Evolutionary conservation across 2,888 invertebrate species (phyloP), one percentile per base, ranked within the genome.

Genomic region (Rambutsinella grinnellia): DNA sequence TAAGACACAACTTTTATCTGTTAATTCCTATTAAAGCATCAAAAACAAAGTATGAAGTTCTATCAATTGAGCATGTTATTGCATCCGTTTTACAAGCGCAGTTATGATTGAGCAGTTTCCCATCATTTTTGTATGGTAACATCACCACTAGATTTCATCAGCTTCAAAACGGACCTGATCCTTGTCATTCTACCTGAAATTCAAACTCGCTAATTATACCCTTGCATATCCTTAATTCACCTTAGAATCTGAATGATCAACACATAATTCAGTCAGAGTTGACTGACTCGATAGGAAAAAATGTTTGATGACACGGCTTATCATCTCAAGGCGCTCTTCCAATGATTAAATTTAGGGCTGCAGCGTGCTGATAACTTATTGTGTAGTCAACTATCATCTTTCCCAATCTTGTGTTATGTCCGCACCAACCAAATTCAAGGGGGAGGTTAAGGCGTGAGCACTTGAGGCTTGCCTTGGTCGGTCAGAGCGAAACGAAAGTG

Each of bases 361-460:
- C n/a, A n/a, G n/a, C 5, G 13, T 36, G 6, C 36, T 36, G 36
- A 36, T 36, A 13, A 36, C 5, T 36, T 36, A n/a, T n/a, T n/a
- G n/a, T n/a, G n/a, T n/a, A n/a, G n/a, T n/a, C n/a, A n/a, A n/a
- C n/a, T n/a, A n/a, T 36, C 6, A 36, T 36, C 6, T 8, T 36
- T 5, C 6, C 36, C 36, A 36, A 36, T 36, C 36, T 36, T 36
- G 36, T 36, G 6, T 36, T 36, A 8, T 36, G 36, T 36, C 36
- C 36, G 36, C 13, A 36, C 36, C 36, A 36, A 36, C 36, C 36
- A 36, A 58, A 58, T 17, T 28, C 2, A 5, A 61, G 61, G 61
- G 36, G 63, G 51, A 21, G 62, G n/a, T 49, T 10, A 15, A 62
- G 63, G 63, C 53, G 63, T 63, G 63, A 53, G 63, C 28, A 63